Conservation (phyloP, 1,140 invertebrate genomes). For the Drosophila pseudoobscura region DNA sequence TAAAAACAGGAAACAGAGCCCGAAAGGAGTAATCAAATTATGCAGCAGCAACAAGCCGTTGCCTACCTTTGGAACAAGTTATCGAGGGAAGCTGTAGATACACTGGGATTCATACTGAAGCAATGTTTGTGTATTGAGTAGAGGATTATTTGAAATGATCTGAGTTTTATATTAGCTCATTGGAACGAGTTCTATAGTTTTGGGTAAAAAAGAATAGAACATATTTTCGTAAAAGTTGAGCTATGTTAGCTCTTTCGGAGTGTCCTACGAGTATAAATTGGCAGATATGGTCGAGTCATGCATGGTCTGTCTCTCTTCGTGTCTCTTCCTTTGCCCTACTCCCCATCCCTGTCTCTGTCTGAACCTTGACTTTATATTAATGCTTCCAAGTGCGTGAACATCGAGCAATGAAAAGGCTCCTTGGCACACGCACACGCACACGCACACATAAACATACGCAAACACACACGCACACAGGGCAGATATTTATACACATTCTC, state of each 20-base stretch:
- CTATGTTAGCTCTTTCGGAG: no score
- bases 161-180: no score
- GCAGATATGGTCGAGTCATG: no score
- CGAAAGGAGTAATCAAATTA: constrained; percentile 34
- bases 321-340: neutral
- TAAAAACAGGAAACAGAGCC: neutral
- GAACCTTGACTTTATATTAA: constrained; percentile 60
- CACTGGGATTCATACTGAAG: no score
- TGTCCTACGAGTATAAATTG: neutral
- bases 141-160: no score
- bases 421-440: constrained; percentile 17
- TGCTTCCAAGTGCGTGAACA: constrained; percentile 53
- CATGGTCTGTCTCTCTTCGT: constrained; percentile 19
- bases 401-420: constrained; percentile 43
- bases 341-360: constrained; percentile 25
- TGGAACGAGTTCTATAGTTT: no score
- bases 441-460: neutral
- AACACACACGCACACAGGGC: no score
- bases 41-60: constrained; percentile 6
- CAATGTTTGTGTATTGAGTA: no score
- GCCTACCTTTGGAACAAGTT: constrained; percentile 13
- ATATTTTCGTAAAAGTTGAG: no score
- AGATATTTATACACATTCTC: neutral
- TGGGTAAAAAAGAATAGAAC: no score
- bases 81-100: neutral